Evolutionary conservation across 2,113 vertebrate genomes (phyloP).

Genomic region (Ictidomys tridecemlineatus): DNA sequence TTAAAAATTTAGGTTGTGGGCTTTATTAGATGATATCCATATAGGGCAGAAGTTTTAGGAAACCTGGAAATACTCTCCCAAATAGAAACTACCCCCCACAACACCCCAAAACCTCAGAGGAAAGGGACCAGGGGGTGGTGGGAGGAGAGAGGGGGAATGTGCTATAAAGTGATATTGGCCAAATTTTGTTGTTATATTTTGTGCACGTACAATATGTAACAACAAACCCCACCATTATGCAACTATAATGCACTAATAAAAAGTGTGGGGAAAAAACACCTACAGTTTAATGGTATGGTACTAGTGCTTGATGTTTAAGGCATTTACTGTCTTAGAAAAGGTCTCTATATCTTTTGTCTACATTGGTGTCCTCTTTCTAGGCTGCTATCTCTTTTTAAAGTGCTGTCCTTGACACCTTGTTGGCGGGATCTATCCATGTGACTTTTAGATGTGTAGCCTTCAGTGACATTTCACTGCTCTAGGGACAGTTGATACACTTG

Average conservation of each 20-base stretch:
- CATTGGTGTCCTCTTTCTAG: not conserved
- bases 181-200: too few species aligned
- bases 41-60: not conserved
- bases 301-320: not conserved
- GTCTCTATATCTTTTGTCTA: not conserved
- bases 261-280: too few species aligned
- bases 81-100: not conserved
- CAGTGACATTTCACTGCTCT: not conserved
- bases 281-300: not conserved
- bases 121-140: too few species aligned
- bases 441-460: constrained; percentile 3
- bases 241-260: too few species aligned
- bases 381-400: not conserved
- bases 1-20: not conserved
- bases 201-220: too few species aligned
- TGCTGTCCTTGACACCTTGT: not conserved
- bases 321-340: not conserved
- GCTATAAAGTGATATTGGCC: too few species aligned
- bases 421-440: not conserved
- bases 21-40: not conserved
- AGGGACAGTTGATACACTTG: not conserved
- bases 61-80: not conserved
- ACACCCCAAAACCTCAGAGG: too few species aligned
- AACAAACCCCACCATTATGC: too few species aligned
- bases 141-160: too few species aligned